Evolutionary conservation across 1,140 invertebrate species (phyloP).

Genomic region (Octopus bimaculoides): DNA sequence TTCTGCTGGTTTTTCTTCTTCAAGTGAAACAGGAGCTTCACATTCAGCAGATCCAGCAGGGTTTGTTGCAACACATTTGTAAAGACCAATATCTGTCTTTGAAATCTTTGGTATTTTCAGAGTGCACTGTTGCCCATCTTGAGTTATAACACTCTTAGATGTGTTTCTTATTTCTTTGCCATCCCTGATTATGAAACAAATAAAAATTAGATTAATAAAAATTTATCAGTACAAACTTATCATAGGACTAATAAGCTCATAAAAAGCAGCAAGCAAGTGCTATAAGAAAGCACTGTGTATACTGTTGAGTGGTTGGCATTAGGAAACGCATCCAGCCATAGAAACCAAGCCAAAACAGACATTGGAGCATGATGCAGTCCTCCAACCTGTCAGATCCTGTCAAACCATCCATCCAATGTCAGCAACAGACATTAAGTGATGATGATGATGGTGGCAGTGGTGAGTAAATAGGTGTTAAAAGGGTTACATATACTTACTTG

Average conservation of each 20-base stretch:
- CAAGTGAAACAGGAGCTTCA: slow-evolving; percentile 39
- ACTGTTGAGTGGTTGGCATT: too few relatives aligned
- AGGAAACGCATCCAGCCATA: too few relatives aligned
- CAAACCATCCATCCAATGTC: too few relatives aligned
- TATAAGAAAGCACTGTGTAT: too few relatives aligned
- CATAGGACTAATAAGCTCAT: too few relatives aligned
- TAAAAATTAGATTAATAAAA: neutral
- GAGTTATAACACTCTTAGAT: slow-evolving; percentile 71
- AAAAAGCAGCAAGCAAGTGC: too few relatives aligned
- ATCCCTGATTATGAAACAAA: slow-evolving; percentile 60
- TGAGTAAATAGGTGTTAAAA: too few relatives aligned
- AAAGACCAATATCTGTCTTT: slow-evolving; percentile 47
- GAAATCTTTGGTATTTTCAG: slow-evolving; percentile 42
- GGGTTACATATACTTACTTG: slow-evolving; percentile 30
- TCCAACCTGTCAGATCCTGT: too few relatives aligned
- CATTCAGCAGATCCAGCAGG: slow-evolving; percentile 44
- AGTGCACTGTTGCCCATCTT: slow-evolving; percentile 79
- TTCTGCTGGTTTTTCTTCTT: slow-evolving; percentile 17
- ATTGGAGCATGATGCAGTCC: too few relatives aligned
- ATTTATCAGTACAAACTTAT: neutral
- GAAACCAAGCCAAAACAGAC: too few relatives aligned
- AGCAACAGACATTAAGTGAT: too few relatives aligned
- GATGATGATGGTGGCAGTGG: too few relatives aligned
- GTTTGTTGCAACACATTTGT: slow-evolving; percentile 51
- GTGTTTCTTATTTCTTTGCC: slow-evolving; percentile 76